phyloP scores from a whole-genome alignment of 2,797 vertebrate species.

The Sternarchorhynchus goeldii region DNA sequence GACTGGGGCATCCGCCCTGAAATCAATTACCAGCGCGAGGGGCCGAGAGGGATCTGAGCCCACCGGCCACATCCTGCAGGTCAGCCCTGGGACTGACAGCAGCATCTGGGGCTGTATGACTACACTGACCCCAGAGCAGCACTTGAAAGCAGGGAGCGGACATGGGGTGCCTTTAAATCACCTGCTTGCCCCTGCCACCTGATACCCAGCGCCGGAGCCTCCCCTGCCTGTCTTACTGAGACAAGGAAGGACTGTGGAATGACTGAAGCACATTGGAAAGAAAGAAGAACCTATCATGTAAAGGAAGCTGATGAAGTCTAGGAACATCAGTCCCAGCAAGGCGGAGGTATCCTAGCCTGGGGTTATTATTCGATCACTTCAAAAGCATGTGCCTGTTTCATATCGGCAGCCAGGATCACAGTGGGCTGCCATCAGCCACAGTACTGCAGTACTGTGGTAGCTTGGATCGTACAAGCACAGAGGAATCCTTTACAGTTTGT shows the following conservation, averaged over 20 bases:
- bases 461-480: not conserved
- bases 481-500: not conserved
- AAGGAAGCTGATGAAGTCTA: constrained; percentile 70
- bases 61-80: constrained; percentile 76
- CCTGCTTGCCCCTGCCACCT: constrained; percentile 57
- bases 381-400: constrained; percentile 14
- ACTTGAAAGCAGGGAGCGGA: constrained; percentile 76
- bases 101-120: constrained; percentile 80
- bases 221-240: constrained; percentile 18
- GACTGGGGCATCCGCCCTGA: constrained; percentile 73
- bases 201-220: constrained; percentile 58
- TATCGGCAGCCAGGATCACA: not conserved
- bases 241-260: not conserved
- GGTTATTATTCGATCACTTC: constrained; percentile 40
- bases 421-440: not conserved
- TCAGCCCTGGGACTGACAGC: constrained; percentile 81
- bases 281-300: constrained; percentile 74
- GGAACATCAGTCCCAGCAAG: constrained; percentile 64
- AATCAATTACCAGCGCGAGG: constrained; percentile 86
- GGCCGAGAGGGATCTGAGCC: constrained; percentile 62
- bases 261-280: constrained; percentile 35
- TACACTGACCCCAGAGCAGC: constrained; percentile 71
- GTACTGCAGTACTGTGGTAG: not conserved
- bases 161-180: constrained; percentile 75
- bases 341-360: constrained; percentile 37